These are phyloP conservation scores for Ephestia elutella DNA, from an alignment of 1,140 invertebrate species.

Conservation along the genomic window DNA sequence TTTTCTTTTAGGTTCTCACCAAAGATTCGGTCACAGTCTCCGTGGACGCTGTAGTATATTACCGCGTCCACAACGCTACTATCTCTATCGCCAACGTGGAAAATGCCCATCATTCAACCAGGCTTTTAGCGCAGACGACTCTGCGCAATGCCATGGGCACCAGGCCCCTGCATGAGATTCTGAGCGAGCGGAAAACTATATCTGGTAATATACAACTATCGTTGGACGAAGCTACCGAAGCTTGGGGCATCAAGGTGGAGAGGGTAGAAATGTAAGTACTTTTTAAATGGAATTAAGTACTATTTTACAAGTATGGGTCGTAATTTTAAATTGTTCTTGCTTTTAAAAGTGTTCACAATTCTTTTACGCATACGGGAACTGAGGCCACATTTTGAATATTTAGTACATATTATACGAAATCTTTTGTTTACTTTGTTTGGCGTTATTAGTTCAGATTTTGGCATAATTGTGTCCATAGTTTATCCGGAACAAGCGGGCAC, in stretches of 20 bases:
- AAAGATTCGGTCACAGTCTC: constrained; percentile 96
- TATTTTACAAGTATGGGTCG: too few relatives aligned
- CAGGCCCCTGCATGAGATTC: constrained; percentile 94
- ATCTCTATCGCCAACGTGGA: constrained; percentile 98
- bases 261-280: constrained; percentile 93
- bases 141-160: constrained; percentile 97
- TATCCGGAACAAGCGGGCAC: too few relatives aligned
- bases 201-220: constrained; percentile 89
- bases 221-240: constrained; percentile 94
- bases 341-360: too few relatives aligned
- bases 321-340: too few relatives aligned
- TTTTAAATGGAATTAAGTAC: neutral
- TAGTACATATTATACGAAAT: too few relatives aligned
- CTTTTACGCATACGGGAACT: too few relatives aligned
- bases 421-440: too few relatives aligned
- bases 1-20: constrained; percentile 83
- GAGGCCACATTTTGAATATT: too few relatives aligned
- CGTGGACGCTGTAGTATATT: constrained; percentile 96
- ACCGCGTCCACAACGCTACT: constrained; percentile 94
- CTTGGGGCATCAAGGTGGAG: constrained; percentile 98
- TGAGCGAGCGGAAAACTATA: constrained; percentile 95
- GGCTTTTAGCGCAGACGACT: constrained; percentile 91
- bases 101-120: constrained; percentile 94
- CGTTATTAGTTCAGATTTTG: too few relatives aligned
- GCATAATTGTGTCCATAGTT: too few relatives aligned